Evolutionary conservation across 2,113 vertebrate species (phyloP), one percentile per base, ranked within the genome.

Genomic region (Todiramphus chloris): DNA sequence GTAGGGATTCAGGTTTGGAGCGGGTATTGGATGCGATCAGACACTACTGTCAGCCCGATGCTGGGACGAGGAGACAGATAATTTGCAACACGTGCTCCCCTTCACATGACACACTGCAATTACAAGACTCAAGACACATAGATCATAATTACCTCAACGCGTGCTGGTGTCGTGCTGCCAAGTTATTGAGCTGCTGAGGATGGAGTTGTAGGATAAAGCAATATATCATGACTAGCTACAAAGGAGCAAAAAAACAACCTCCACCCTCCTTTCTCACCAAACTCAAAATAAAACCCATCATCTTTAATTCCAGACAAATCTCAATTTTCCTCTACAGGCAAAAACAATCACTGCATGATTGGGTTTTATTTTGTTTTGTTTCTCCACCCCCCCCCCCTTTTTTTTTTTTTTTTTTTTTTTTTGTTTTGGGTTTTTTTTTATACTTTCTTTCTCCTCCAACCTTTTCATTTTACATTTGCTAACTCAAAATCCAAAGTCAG

Each of bases 401-500:
- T 94, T 91, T 56, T 94, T 95, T 23, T 48, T 4, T 48, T 12
- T 23, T 48, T 48, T 48, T 48, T 69, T 58, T 33, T 51, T 59
- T 24, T 37, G 37, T 23, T 48, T 4, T 48, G 12, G 11, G 23
- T 48, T 48, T 48, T 69, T 58, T 35, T 51, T 59, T 24, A 55
- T 53, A 53, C 64, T 44, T 33, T 41, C 35, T 39, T 56, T 55
- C 31, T 21, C 4, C 43, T 75, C 67, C 39, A 28, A 33, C n/a
- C 87, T 95, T 87, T 93, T 68, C 53, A 63, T 92, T 33, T 96
- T 87, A 94, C 62, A 93, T 87, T 87, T 87, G 89, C 95, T 94
- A 96, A 96, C 93, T 96, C 90, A 96, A 94, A 98, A 97, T 91
- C 83, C 96, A 96, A 97, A 96, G 89, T 97, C 97, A 97, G 97